phyloP scores from a whole-genome alignment of 2,888 invertebrate genomes.

The Spodoptera picta region DNA sequence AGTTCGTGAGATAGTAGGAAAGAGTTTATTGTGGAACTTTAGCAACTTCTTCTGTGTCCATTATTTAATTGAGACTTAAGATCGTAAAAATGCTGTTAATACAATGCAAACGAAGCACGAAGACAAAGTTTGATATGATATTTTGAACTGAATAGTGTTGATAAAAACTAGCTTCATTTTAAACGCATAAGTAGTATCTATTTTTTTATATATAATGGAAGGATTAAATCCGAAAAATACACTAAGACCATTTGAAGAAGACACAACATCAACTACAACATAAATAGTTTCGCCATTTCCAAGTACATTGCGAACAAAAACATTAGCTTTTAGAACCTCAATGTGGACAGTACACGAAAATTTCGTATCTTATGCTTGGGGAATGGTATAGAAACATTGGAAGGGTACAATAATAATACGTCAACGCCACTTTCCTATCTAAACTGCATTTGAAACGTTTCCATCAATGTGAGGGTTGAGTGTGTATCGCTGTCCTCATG shows the following conservation, averaged over 20 bases:
- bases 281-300: conserved; percentile 31
- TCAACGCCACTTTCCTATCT: conserved; percentile 85
- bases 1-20: conserved; percentile 33
- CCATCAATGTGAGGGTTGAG: conserved; percentile 85
- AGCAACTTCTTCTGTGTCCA: conserved; percentile 7
- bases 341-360: conserved; percentile 49
- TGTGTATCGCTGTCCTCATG: conserved; percentile 77
- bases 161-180: no score
- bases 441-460: conserved; percentile 87
- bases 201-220: no score
- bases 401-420: conserved; percentile 81
- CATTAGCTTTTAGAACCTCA: conserved; percentile 41
- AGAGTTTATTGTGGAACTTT: conserved; percentile 37
- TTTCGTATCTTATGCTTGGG: conserved; percentile 51
- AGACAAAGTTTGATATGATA: no score
- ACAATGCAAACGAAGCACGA: no score
- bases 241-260: not conserved
- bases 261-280: conserved; percentile 2
- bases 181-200: no score
- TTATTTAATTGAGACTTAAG: no score
- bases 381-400: conserved; percentile 53
- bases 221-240: no score
- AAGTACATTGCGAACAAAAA: conserved; percentile 27
- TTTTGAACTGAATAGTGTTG: no score
- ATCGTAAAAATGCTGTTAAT: no score